Evolutionary conservation across 2,113 vertebrate genomes (phyloP).

Genomic region (Tetraodon nigroviridis): DNA sequence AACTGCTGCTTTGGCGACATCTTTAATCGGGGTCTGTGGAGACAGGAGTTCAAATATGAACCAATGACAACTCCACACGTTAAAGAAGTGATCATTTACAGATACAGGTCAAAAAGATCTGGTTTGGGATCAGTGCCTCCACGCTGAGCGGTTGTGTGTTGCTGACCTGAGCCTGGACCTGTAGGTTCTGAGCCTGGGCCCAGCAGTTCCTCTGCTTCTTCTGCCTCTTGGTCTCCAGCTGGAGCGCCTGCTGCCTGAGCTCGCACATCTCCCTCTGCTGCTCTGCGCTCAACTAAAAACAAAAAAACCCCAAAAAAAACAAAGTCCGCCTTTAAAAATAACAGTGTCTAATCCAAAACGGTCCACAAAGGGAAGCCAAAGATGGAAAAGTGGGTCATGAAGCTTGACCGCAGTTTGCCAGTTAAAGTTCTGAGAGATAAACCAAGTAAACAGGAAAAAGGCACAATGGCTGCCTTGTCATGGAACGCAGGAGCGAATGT

Average conservation of each 20-base stretch:
- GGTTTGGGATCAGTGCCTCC: not conserved
- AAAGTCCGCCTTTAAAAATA: no score
- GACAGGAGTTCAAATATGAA: slow-evolving; percentile 3
- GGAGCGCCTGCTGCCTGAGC: slow-evolving; percentile 78
- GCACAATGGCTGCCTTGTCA: no score
- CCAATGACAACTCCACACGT: no score
- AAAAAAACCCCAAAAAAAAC: no score
- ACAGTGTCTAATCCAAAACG: not conserved
- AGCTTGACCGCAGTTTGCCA: no score
- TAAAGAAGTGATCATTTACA: no score
- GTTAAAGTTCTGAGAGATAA: no score
- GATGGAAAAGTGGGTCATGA: no score
- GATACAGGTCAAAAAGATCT: no score
- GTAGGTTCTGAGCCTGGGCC: slow-evolving; percentile 77
- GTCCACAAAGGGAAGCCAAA: no score
- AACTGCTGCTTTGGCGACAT: slow-evolving; percentile 43
- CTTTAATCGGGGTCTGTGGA: slow-evolving; percentile 61
- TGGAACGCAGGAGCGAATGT: no score
- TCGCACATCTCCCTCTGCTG: slow-evolving; percentile 80
- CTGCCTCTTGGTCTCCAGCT: slow-evolving; percentile 73
- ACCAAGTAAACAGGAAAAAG: no score
- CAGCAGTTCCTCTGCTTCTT: slow-evolving; percentile 71
- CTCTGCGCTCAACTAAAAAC: slow-evolving; percentile 78
- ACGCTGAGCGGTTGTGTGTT: not conserved
- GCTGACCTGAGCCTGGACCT: slow-evolving; percentile 80